Conservation (phyloP, 64 coral and sea anemone species). For the Cladopsammia gracilis region DNA sequence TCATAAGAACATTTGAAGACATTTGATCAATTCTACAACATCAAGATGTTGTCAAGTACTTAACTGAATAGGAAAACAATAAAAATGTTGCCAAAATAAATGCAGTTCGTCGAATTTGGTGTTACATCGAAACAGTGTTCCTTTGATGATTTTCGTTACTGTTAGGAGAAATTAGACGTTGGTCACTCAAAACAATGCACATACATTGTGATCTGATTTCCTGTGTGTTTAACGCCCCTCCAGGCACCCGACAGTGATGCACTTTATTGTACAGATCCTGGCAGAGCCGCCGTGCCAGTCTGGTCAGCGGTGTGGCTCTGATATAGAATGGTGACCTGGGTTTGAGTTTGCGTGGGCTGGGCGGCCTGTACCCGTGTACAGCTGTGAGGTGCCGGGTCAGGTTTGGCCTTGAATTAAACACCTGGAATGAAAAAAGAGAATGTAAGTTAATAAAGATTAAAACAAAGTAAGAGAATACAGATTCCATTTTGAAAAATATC, state of each 20-base stretch:
- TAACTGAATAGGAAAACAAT: no score
- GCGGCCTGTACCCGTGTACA: conserved; percentile 90
- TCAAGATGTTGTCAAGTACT: no score
- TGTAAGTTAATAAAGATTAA: no score
- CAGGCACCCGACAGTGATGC: conserved; percentile 70
- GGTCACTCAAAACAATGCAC: conserved; percentile 24
- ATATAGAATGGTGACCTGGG: conserved; percentile 96
- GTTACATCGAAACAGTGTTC: no score
- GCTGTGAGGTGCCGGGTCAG: conserved; percentile 88
- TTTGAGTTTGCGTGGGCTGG: conserved; percentile 91
- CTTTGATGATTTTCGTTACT: no score
- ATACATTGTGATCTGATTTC: conserved; percentile 94
- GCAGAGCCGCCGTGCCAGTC: conserved; percentile 85
- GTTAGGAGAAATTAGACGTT: not conserved
- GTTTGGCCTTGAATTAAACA: conserved; percentile 91
- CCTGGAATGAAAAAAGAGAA: conserved; percentile 50
- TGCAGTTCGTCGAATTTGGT: no score
- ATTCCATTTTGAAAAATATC: no score
- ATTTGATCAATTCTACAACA: no score
- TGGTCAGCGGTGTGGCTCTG: conserved; percentile 79
- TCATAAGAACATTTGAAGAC: no score
- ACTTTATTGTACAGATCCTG: conserved; percentile 81
- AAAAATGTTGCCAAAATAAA: no score
- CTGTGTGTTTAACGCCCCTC: conserved; percentile 64
- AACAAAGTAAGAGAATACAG: no score